Evolutionary conservation across 2,888 invertebrate species (phyloP), one percentile per base, ranked within the genome.

Genomic region (Saturnia pavonia): DNA sequence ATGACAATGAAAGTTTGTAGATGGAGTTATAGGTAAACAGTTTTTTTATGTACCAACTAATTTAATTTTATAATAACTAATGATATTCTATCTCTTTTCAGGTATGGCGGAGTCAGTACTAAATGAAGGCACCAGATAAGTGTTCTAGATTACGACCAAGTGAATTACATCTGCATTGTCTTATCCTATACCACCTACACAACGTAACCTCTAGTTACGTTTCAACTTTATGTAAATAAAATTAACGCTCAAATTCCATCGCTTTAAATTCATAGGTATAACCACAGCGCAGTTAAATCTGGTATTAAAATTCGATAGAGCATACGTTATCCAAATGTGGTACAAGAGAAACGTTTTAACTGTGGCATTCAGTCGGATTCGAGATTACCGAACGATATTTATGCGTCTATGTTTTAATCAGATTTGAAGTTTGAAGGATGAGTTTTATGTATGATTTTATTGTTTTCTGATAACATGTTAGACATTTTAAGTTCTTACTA

Each of bases 271-370:
- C 12, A 66, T 54, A 68, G n/a, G 57, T 74, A 76, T 67, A 69
- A 83, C 78, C 83, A 85, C 75, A 84, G 83, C 85, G 84, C 85
- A 87, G 83, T 85, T 85, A 88, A 90, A 91, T 88, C 88, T 83
- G 78, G 91, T 88, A 91, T 92, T 91, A 89, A 91, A 91, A 91
- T 85, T 86, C 88, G 86, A 88, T 89, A 84, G 88, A 84, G 87
- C 91, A 86, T 89, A 86, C 86, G 84, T 90, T 91, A 91, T 91
- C 91, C 88, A 78, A 75, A 79, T 74, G 72, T 69, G 83, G 78
- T 83, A 93, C 92, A 93, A 68, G 90, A 79, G 84, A 92, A 91
- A 81, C 88, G 89, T 92, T 92, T 93, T 92, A 92, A 87, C 88
- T 85, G 80, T 83, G 82, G 82, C 45, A 71, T 68, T 68, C 68